phyloP scores from a whole-genome alignment of 2,797 vertebrate genomes.

The Crocidura indochinensis region DNA sequence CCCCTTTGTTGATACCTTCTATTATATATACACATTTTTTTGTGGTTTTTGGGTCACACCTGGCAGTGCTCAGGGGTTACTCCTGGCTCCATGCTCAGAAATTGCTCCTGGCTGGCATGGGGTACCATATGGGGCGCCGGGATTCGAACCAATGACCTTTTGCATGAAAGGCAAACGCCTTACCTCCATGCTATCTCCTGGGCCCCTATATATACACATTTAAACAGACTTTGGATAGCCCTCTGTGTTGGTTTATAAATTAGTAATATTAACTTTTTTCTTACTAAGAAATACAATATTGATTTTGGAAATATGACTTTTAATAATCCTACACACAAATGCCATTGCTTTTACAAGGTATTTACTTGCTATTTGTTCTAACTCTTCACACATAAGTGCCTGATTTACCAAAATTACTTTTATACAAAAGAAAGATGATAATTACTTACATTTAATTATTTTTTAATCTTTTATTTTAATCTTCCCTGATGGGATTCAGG shows the following conservation, averaged over 20 bases:
- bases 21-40: not conserved
- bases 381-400: not conserved
- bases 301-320: conserved; percentile 35
- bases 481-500: too few species aligned
- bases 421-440: conserved; percentile 42
- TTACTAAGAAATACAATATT: not conserved
- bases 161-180: too few species aligned
- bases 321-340: conserved; percentile 34
- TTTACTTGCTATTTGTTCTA: conserved; percentile 34
- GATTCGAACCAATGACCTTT: too few species aligned
- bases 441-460: not conserved
- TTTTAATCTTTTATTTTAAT: too few species aligned
- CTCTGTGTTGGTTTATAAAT: not conserved
- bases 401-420: conserved; percentile 37
- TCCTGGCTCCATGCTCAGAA: too few species aligned
- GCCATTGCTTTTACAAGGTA: not conserved
- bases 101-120: too few species aligned
- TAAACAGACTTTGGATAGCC: not conserved
- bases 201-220: conserved; percentile 8
- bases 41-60: too few species aligned
- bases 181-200: too few species aligned
- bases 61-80: too few species aligned
- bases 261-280: conserved; percentile 49
- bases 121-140: too few species aligned
- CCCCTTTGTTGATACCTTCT: too few species aligned